These are phyloP conservation scores for Cyphomyrus plagiostoma DNA, from an alignment of 2,113 vertebrate species.

Conservation along the genomic window DNA sequence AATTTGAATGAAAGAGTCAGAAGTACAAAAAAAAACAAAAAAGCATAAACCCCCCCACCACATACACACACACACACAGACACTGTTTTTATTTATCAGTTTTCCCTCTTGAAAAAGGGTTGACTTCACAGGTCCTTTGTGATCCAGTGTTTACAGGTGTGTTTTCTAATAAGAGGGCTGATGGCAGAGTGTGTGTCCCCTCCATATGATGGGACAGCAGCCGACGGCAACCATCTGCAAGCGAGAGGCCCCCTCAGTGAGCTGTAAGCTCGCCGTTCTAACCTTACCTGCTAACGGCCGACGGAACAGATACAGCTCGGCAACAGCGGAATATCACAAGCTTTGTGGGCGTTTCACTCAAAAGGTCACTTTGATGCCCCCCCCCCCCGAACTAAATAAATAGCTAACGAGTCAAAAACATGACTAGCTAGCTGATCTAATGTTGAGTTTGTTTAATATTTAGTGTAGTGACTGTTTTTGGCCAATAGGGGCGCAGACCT, in stretches of 20 bases:
- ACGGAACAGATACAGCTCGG: not conserved
- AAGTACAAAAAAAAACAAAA: slow-evolving; percentile 4
- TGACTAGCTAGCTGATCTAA: not conserved
- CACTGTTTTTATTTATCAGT: not conserved
- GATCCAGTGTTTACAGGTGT: not conserved
- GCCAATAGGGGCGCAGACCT: not conserved
- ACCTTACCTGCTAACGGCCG: not conserved
- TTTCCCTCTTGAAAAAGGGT: not conserved
- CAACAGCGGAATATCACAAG: not conserved
- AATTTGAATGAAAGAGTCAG: slow-evolving; percentile 47
- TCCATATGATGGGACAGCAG: not conserved
- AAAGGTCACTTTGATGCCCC: not conserved
- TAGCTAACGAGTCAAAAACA: not conserved
- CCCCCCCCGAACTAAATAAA: not conserved
- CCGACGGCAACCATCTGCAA: not conserved
- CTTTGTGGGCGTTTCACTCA: not conserved
- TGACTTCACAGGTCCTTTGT: slow-evolving; percentile 20
- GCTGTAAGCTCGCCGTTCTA: not conserved
- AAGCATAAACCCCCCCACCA: slow-evolving; percentile 1
- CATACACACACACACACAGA: slow-evolving; percentile 6
- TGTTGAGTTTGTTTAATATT: not conserved
- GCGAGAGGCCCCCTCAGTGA: not conserved
- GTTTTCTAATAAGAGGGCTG: slow-evolving; percentile 12
- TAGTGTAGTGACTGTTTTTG: not conserved
- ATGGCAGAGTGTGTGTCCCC: not conserved